These are phyloP conservation scores for Globicephala melas DNA, from an alignment of 2,113 vertebrate genomes.

Conservation along the genomic window DNA sequence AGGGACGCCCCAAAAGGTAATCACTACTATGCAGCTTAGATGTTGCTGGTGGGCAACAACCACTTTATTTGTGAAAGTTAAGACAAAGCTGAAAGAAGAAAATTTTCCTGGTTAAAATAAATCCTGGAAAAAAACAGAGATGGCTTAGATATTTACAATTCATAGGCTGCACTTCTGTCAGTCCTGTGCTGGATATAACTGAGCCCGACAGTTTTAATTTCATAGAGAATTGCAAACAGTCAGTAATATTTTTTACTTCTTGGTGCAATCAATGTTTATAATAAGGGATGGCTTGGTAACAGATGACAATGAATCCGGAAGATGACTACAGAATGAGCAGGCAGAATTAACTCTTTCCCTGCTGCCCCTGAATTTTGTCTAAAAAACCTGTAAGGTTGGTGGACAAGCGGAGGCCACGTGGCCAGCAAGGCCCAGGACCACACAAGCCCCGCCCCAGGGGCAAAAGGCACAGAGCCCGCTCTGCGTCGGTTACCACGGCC, in stretches of 20 bases:
- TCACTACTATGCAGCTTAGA: neutral
- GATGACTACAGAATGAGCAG: rapidly evolving
- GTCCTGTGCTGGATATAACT: rapidly evolving
- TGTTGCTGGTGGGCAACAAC: rapidly evolving
- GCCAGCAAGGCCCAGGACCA: rapidly evolving
- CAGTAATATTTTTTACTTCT: neutral
- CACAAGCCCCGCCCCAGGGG: rapidly evolving
- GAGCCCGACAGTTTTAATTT: neutral
- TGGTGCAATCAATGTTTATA: neutral
- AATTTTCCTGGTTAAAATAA: neutral
- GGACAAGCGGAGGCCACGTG: rapidly evolving
- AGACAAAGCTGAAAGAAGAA: neutral
- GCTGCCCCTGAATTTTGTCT: neutral
- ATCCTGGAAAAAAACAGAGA: neutral
- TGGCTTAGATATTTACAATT: neutral
- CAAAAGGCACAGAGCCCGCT: too few relatives aligned
- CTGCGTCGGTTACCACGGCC: rapidly evolving
- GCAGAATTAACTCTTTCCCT: neutral
- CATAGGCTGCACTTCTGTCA: neutral
- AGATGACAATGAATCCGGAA: neutral
- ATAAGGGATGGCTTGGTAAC: neutral
- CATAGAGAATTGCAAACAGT: neutral
- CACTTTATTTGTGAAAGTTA: neutral
- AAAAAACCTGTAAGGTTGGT: neutral
- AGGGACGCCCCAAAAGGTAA: too few relatives aligned